Evolutionary conservation across 2,888 invertebrate genomes (phyloP), one percentile per base, ranked within the genome.

Genomic region (Autographa pulchrina): DNA sequence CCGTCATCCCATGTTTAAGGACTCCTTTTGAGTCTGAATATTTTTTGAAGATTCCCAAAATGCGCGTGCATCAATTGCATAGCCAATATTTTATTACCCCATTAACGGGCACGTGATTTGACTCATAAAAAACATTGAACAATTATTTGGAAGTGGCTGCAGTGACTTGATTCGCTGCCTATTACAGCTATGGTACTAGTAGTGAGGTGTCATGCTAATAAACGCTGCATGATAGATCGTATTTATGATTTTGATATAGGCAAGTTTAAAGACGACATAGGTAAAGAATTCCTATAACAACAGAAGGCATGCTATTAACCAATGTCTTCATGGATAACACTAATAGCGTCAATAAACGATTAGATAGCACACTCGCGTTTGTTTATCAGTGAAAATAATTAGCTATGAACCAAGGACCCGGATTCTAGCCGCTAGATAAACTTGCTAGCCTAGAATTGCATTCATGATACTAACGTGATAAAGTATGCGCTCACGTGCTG

Each of bases 381-480:
- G 61, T 75, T 77, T 81, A 85, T 84, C 84, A 78, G 48, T 59
- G 60, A 31, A 65, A 78, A 73, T 77, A 74, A 83, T 76, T 76
- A 75, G 68, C 72, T 70, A 58, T 78, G 84, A 78, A 84, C 84
- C 82, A 66, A 63, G 66, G 82, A 84, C 84, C 84, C 84, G 84
- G 84, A 84, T 85, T 71, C 82, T 77, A 66, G 63, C 31, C 52
- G 20, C 32, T 41, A 77, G 85, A 85, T 85, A 84, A 83, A 67
- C 66, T 56, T 48, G 56, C 38, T 72, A 74, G 65, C 61, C 73
- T 85, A 83, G 71, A 63, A 59, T 63, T 65, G 31, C 63, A 72
- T 63, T 77, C 52, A 59, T 77, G 35, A 8, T 48, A 41, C n/a
- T 54, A 48, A 25, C 48, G 32, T 68, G 63, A 77, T 66, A 56